These are phyloP conservation scores for Forbesichthys papilliferus DNA, from an alignment of 2,113 vertebrate genomes.

Conservation along the genomic window DNA sequence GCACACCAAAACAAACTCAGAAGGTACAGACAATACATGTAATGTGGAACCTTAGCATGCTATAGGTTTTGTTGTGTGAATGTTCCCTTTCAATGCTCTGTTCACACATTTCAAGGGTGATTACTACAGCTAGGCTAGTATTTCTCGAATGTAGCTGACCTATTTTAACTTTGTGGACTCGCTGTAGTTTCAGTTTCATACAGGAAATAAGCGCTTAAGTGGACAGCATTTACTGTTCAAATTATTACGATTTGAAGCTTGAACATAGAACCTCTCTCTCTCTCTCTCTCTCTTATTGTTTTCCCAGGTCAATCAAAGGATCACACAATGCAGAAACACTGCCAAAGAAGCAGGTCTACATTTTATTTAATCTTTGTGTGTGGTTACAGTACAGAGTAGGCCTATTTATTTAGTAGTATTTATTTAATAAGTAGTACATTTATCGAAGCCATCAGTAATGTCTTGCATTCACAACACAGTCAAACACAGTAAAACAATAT, in stretches of 20 bases:
- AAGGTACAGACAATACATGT: conserved; percentile 75
- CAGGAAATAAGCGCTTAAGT: not conserved
- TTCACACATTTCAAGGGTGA: not conserved
- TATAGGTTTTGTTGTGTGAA: too few relatives aligned
- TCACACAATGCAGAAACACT: conserved; percentile 82
- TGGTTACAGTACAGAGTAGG: not conserved
- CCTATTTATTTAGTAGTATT: too few relatives aligned
- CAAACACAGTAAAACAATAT: not conserved
- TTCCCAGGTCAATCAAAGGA: conserved; percentile 83
- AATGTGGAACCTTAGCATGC: not conserved
- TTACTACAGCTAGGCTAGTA: not conserved
- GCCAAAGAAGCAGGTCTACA: conserved; percentile 85
- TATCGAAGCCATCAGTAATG: too few relatives aligned
- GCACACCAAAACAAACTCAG: conserved; percentile 80
- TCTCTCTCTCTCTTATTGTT: not conserved
- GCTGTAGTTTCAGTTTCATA: not conserved
- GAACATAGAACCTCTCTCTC: conserved; percentile 26
- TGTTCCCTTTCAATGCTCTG: not conserved
- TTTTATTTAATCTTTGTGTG: not conserved
- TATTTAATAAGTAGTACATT: too few relatives aligned
- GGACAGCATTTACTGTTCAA: not conserved
- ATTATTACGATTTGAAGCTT: not conserved
- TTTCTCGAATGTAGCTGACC: conserved; percentile 5
- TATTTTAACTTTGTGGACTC: not conserved
- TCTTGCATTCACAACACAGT: not conserved